phyloP scores from a whole-genome alignment of 2,888 invertebrate species.

The Proisotoma minuta region DNA sequence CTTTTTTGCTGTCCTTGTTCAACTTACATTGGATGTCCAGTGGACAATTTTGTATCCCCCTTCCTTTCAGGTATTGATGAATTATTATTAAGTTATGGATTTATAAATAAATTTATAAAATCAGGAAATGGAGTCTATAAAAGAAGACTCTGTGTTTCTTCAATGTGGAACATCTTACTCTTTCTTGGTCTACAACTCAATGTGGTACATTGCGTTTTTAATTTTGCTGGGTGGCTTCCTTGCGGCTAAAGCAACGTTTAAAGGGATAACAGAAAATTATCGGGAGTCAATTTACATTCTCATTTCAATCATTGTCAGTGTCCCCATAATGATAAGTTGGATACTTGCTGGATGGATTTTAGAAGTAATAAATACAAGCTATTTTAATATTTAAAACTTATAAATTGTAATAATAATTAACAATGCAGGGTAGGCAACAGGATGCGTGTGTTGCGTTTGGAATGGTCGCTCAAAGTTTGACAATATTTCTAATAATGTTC shows the following conservation, averaged over 20 bases:
- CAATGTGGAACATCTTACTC: conserved; percentile 38
- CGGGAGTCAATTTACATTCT: conserved; percentile 90
- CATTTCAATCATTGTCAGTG: conserved; percentile 75
- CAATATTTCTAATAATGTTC: conserved; percentile 89
- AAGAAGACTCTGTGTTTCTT: conserved; percentile 28
- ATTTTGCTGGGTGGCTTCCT: conserved; percentile 78
- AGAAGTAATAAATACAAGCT: conserved; percentile 32
- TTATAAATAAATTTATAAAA: not conserved
- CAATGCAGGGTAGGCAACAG: conserved; percentile 68
- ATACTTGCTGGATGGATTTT: conserved; percentile 65
- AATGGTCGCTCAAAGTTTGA: conserved; percentile 73
- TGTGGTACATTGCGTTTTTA: conserved; percentile 69
- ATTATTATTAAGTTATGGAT: not conserved
- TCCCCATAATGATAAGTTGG: conserved; percentile 83
- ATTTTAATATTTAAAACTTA: not conserved
- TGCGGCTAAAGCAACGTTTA: conserved; percentile 65
- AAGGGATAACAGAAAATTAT: conserved; percentile 84
- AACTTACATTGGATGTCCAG: conserved; percentile 52
- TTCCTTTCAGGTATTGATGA: conserved; percentile 31
- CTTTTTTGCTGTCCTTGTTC: conserved; percentile 84
- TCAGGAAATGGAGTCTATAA: conserved; percentile 21
- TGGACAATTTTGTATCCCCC: conserved; percentile 45
- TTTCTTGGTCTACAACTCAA: conserved; percentile 48
- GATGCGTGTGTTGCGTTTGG: conserved; percentile 89
- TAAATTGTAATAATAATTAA: conserved; percentile 5